Base-by-base conservation (phyloP, 2,888 invertebrate species). In the Hololepta plana region DNA sequence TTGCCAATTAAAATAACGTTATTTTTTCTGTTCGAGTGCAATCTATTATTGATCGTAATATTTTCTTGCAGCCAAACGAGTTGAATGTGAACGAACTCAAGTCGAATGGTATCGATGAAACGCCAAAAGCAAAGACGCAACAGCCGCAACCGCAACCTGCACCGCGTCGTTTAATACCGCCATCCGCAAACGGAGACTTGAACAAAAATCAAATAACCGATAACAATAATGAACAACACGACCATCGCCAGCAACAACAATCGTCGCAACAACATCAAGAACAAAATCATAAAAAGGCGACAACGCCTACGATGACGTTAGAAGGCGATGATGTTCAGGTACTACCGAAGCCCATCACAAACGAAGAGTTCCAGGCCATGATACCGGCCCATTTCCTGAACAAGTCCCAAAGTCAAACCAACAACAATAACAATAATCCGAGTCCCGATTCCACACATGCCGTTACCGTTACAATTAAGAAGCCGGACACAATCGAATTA, bases 361-460 rank as follows among this genome's bases (percentile, higher is more conserved):
- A 74, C 67, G 84, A 82, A 65, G 84, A 87, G 63, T 87, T 85
- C 69, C 81, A 84, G 72, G 82, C 85, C 62, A 81, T 87, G 84
- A 85, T 85, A 48, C 85, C 87, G 46, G 74, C 81, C 51, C 85
- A 81, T 62, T 87, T 85, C 72, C 72, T 81, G 40, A 47, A 49
- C 33, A 35, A 38, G 32, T 35, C 40, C 21, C 26, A 51, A 48
- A 42, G 53, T 54, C 43, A 50, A 51, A 41, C 49, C 51, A 41
- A 53, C 40, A 56, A 32, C 55, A 39, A 57, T 51, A 27, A 55
- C 47, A 41, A 53, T 52, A 48, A 47, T 48, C 15, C 29, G 42
- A 48, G 52, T 46, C 41, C 44, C 49, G 43, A 46, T 38, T 41
- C 48, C 39, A 56, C 64, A 50, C 42, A 44, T 36, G 59, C 67